These are phyloP conservation scores for Lasius fuliginosus DNA, from an alignment of 2,888 invertebrate species.

Conservation along the genomic window DNA sequence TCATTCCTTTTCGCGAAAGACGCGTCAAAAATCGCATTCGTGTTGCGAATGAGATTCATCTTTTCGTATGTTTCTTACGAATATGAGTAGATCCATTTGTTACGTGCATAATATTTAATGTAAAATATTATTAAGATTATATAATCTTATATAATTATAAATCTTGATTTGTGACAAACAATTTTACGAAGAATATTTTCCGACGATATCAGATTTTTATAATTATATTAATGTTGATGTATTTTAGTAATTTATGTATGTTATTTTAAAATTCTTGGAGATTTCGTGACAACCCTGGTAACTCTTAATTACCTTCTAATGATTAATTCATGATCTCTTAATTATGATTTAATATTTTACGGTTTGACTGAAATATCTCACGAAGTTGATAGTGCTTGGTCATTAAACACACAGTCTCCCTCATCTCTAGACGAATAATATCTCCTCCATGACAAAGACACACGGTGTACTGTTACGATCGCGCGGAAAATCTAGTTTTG, in stretches of 20 bases:
- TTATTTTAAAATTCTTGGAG: neutral
- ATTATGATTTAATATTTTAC: neutral
- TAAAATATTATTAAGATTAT: neutral
- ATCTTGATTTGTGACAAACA: neutral
- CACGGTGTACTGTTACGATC: conserved; percentile 47
- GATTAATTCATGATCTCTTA: conserved; percentile 13
- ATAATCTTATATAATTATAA: neutral
- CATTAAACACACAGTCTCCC: conserved; percentile 4
- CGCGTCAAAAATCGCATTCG: conserved; percentile 1
- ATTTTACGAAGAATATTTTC: neutral
- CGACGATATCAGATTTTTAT: neutral
- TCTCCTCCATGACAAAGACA: conserved; percentile 30
- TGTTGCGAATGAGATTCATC: conserved; percentile 11
- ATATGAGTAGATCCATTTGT: neutral
- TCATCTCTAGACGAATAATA: conserved; percentile 12
- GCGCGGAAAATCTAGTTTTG: conserved; percentile 65
- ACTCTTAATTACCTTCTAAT: conserved; percentile 11
- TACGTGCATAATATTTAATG: neutral
- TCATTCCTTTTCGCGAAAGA: neutral
- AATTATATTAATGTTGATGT: conserved; percentile 4
- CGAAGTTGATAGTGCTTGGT: conserved; percentile 24
- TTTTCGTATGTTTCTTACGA: neutral
- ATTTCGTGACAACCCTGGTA: too few relatives aligned
- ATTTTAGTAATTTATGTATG: neutral
- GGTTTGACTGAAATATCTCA: conserved; percentile 1